Evolutionary conservation across 2,888 invertebrate species (phyloP).

Genomic region (Adelognathus sp.): DNA sequence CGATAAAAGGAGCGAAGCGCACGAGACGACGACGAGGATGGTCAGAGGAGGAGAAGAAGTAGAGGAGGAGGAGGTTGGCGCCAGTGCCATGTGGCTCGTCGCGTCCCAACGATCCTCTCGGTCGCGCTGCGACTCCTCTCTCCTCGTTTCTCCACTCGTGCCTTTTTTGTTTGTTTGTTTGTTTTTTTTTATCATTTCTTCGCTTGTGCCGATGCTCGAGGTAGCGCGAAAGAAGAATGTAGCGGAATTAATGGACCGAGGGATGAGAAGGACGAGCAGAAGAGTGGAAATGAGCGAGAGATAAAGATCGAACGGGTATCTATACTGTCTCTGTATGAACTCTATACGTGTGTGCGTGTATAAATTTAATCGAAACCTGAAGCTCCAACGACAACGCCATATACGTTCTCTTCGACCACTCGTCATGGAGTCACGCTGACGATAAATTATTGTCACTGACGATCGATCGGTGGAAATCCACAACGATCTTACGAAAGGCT

Average conservation of each 20-base stretch:
- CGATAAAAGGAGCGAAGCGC: constrained; percentile 58
- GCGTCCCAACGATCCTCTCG: constrained; percentile 42
- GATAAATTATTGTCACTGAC: constrained; percentile 61
- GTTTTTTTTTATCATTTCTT: neutral
- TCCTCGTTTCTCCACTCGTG: neutral
- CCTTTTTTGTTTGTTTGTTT: constrained; percentile 5
- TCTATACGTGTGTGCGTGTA: neutral
- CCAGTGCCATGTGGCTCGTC: constrained; percentile 71
- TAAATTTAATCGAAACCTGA: constrained; percentile 59
- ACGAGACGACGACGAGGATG: constrained; percentile 14
- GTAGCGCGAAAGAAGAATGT: constrained; percentile 41
- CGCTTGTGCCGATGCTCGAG: neutral
- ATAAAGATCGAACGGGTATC: constrained; percentile 30
- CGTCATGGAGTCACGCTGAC: constrained; percentile 1
- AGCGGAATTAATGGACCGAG: constrained; percentile 48
- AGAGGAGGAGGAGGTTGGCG: constrained; percentile 68
- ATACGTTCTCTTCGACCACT: constrained; percentile 53
- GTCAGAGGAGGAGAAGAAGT: constrained; percentile 62
- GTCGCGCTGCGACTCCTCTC: constrained; percentile 10
- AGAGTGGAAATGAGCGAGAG: constrained; percentile 38
- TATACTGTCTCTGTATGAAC: too few species aligned
- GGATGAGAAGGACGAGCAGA: constrained; percentile 28
- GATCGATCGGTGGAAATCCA: constrained; percentile 55
- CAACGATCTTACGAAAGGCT: constrained; percentile 26
- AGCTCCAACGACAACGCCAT: constrained; percentile 54